Base-by-base conservation (phyloP, 2,797 vertebrate species). In the Salarias fasciatus region DNA sequence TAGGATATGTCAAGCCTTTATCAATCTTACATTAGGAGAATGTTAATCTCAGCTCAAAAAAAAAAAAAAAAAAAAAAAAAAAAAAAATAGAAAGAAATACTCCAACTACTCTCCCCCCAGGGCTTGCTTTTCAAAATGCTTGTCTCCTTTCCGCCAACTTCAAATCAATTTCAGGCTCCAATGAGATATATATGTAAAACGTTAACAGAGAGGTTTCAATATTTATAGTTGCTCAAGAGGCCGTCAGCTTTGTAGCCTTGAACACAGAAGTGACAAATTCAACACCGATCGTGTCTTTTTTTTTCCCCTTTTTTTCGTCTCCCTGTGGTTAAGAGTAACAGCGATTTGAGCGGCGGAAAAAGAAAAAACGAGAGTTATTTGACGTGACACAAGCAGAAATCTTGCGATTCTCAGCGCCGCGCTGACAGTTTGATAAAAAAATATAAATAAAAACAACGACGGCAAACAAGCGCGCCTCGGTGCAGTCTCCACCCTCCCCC, bases 131-230 rank as follows among this genome's bases (percentile, higher is more conserved):
- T 83, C 83, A 80, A 84, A 86, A 83, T 69, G 76, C 82, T 82
- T 74, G 83, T 87, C 83, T 89, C 76, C 72, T 83, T 84, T 85
- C 83, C 83, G 79, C 70, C 72, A 77, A 88, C 88, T 86, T 89
- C 88, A 90, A 90, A 90, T 92, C 90, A 90, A 92, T 91, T 91
- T 91, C 89, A 91, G 80, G 89, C 88, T 91, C 91, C 90, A 89
- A 87, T 89, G 89, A 92, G 87, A 91, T 81, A 79, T 86, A 80
- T 82, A 85, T 87, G 87, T 89, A 85, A 91, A 86, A 75, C 69
- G 60, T 80, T 80, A 88, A 89, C 80, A 66, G 72, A 75, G 63
- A 82, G 77, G 66, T 78, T 92, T 90, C 87, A 90, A 90, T 91
- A 90, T 90, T 89, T 88, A 90, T 81, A 75, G 79, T 78, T 64